These are phyloP conservation scores for Scomber japonicus DNA, from an alignment of 2,113 vertebrate genomes.

Conservation along the genomic window DNA sequence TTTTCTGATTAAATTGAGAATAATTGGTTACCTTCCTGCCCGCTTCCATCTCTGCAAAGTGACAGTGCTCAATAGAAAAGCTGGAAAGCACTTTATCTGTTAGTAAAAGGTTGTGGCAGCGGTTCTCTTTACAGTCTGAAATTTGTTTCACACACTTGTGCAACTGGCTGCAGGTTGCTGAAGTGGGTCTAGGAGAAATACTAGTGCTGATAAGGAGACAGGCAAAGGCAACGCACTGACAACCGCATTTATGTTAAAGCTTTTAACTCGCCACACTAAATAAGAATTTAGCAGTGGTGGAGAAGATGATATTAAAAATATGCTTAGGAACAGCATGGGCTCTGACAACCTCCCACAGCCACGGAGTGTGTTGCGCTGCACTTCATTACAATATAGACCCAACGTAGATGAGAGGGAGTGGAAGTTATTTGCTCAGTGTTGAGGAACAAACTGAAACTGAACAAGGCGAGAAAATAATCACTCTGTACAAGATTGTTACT, in stretches of 20 bases:
- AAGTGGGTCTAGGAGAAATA: neutral
- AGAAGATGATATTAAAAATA: constrained; percentile 36
- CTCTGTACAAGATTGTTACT: constrained; percentile 1
- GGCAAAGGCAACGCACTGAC: neutral
- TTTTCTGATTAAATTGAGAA: constrained; percentile 12
- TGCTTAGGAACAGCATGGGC: neutral
- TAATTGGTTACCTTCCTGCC: constrained; percentile 1
- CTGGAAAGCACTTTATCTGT: constrained; percentile 4
- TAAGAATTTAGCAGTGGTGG: neutral
- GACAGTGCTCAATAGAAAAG: constrained; percentile 5
- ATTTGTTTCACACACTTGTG: neutral
- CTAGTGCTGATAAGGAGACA: constrained; percentile 26
- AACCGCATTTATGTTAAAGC: neutral
- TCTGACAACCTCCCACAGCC: constrained; percentile 35
- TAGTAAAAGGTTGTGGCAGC: constrained; percentile 15
- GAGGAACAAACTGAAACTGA: constrained; percentile 42
- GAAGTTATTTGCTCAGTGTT: constrained; percentile 21
- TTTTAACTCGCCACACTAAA: constrained; percentile 34
- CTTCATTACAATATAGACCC: constrained; percentile 48
- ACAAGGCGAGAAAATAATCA: neutral
- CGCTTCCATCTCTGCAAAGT: constrained; percentile 8
- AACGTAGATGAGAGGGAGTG: constrained; percentile 10
- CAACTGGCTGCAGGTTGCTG: neutral
- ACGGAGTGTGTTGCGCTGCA: constrained; percentile 1
- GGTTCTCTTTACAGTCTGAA: neutral